Percentiles rank a stretch among this genome's conserved stretches.
Evolutionary conservation across 2,797 vertebrate genomes (phyloP).

Genomic region (Acestrorhynchus altus): DNA sequence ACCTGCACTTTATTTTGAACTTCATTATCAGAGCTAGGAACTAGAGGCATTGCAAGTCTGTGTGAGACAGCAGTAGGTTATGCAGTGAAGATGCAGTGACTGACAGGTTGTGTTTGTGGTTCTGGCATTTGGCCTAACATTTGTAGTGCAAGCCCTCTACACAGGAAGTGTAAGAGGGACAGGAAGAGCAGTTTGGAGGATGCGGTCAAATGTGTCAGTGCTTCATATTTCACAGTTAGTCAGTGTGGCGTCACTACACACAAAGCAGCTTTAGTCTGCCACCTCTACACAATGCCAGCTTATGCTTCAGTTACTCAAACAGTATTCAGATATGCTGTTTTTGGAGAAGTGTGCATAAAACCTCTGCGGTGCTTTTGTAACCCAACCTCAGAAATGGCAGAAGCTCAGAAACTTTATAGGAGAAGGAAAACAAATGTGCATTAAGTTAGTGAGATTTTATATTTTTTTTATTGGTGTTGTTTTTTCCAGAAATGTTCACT

Average conservation of each 20-base stretch:
- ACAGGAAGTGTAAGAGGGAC: slow-evolving; percentile 55
- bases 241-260: not conserved
- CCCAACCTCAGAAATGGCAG: not conserved
- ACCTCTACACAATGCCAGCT: slow-evolving; percentile 16
- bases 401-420: not conserved
- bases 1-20: too few relatives aligned
- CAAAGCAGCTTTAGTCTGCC: slow-evolving; percentile 1
- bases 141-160: slow-evolving; percentile 24
- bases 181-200: slow-evolving; percentile 54
- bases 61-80: not conserved
- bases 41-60: not conserved
- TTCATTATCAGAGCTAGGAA: too few relatives aligned
- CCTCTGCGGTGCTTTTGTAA: not conserved
- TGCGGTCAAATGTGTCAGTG: slow-evolving; percentile 43
- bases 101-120: slow-evolving; percentile 28
- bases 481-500: not conserved
- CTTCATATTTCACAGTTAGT: slow-evolving; percentile 19
- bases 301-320: not conserved
- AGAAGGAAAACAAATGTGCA: too few relatives aligned
- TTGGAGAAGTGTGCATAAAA: too few relatives aligned
- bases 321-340: not conserved
- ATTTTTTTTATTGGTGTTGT: too few relatives aligned
- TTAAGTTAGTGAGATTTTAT: not conserved
- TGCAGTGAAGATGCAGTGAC: not conserved
- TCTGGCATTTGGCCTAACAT: slow-evolving; percentile 11